Conservation (phyloP, 2,113 vertebrate genomes). For the Hippocampus guttulatus region DNA sequence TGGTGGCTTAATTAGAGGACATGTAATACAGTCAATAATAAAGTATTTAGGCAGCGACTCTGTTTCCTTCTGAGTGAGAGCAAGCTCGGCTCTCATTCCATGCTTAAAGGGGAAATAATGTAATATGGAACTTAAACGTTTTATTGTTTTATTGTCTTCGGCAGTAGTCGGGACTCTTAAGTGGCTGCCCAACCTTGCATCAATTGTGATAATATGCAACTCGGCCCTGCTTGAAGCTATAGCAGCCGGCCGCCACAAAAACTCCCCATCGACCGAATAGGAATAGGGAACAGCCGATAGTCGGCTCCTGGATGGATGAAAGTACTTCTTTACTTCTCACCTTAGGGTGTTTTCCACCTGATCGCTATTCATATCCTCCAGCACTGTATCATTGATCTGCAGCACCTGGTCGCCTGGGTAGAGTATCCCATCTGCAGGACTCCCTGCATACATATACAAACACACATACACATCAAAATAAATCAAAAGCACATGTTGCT, state of each 20-base stretch:
- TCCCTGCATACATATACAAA: conserved; percentile 68
- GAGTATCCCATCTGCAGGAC: conserved; percentile 89
- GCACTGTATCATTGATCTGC: conserved; percentile 76
- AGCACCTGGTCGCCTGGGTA: conserved; percentile 87
- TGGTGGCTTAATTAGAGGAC: background rate
- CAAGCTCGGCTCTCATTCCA: no score
- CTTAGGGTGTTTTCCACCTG: conserved; percentile 80
- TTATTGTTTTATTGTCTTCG: no score
- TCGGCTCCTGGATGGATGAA: no score
- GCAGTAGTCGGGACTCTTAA: no score
- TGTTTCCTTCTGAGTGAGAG: background rate
- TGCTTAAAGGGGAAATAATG: no score
- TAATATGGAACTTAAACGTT: no score
- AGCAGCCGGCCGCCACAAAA: no score
- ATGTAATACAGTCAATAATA: background rate
- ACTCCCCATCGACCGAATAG: no score
- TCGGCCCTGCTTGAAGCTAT: no score
- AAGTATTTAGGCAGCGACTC: background rate
- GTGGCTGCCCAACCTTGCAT: no score
- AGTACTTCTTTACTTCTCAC: conserved; percentile 58
- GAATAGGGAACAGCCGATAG: no score
- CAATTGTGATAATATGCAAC: no score
- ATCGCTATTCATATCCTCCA: conserved; percentile 77
- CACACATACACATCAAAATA: conserved; percentile 14
- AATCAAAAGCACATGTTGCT: conserved; percentile 24